These are phyloP conservation scores for Sparus aurata DNA, from an alignment of 2,797 vertebrate species.

Conservation along the genomic window DNA sequence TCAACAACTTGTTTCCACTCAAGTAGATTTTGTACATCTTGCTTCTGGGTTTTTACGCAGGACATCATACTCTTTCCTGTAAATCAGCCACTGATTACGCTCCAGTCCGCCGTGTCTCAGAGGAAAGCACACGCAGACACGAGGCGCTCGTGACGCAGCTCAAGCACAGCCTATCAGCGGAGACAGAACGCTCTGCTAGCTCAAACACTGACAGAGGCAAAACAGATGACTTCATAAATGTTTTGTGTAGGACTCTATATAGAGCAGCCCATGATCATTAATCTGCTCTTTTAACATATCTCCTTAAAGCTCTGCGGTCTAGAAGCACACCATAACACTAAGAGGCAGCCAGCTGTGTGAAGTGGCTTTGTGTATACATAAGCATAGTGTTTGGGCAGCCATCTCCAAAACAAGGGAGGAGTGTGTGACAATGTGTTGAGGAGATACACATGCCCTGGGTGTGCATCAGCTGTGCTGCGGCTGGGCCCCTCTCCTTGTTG, in stretches of 20 bases:
- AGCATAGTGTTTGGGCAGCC: conserved; percentile 65
- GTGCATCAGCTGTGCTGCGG: conserved; percentile 67
- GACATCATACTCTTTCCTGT: not conserved
- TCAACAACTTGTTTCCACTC: not conserved
- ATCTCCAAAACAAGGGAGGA: conserved; percentile 82
- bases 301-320: conserved; percentile 68
- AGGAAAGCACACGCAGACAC: conserved; percentile 3
- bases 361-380: conserved; percentile 74
- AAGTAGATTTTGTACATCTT: not conserved
- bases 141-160: conserved; percentile 15
- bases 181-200: conserved; percentile 55
- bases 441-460: conserved; percentile 70
- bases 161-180: conserved; percentile 22
- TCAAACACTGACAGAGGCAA: conserved; percentile 55
- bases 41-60: not conserved
- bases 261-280: conserved; percentile 63
- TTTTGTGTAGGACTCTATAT: conserved; percentile 64
- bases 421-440: conserved; percentile 73
- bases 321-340: conserved; percentile 62
- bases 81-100: conserved; percentile 17
- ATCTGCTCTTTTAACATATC: conserved; percentile 61
- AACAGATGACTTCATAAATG: conserved; percentile 81
- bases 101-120: not conserved
- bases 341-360: conserved; percentile 69
- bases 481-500: conserved; percentile 87